Conservation (phyloP, 2,888 invertebrate genomes). For the Tenthredo mesomela region DNA sequence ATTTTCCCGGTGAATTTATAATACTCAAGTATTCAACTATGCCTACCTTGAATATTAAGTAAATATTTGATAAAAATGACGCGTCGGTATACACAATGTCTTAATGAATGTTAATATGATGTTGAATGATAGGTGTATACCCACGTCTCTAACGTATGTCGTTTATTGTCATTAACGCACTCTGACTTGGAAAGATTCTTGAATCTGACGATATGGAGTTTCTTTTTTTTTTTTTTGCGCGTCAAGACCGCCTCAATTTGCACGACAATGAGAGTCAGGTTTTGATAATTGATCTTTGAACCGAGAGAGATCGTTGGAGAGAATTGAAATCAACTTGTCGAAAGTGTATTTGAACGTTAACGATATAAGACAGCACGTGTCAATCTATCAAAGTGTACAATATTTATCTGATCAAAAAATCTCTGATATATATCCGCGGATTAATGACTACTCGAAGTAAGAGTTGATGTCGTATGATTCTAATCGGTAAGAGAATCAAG, state of each 20-base stretch:
- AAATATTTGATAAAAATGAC: neutral
- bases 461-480: neutral
- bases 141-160: neutral
- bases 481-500: neutral
- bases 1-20: neutral
- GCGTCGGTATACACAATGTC: neutral
- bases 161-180: neutral
- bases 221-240: neutral
- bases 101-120: neutral
- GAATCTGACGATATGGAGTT: neutral
- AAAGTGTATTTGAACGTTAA: slow-evolving; percentile 1
- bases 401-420: neutral
- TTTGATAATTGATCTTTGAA: slow-evolving; percentile 22
- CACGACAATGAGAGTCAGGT: slow-evolving; percentile 1
- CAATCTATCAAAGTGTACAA: neutral
- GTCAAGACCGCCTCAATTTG: slow-evolving; percentile 2
- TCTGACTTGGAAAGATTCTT: neutral
- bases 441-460: neutral
- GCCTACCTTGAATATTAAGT: neutral
- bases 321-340: slow-evolving; percentile 24
- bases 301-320: neutral
- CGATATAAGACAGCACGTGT: slow-evolving; percentile 7
- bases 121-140: neutral
- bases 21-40: neutral
- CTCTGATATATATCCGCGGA: neutral